phyloP scores from a whole-genome alignment of 2,888 invertebrate genomes.

The Dascillus cervinus region DNA sequence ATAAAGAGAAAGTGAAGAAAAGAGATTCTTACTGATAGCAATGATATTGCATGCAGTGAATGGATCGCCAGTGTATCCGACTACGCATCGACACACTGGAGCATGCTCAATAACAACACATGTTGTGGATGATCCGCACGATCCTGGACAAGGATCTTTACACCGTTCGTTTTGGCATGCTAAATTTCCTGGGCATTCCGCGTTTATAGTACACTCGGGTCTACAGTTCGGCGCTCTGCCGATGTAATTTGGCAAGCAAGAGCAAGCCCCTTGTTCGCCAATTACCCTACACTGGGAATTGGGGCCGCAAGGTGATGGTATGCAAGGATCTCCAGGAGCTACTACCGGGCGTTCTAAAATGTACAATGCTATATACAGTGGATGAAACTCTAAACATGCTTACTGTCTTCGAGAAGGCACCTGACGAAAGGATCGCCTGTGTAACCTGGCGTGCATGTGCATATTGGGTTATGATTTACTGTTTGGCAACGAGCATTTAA shows the following conservation, averaged over 20 bases:
- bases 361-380: slow-evolving; percentile 22
- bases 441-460: slow-evolving; percentile 70
- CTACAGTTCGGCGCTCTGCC: slow-evolving; percentile 57
- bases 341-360: slow-evolving; percentile 39
- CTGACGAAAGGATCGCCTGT: slow-evolving; percentile 74
- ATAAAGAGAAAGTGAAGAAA: slow-evolving; percentile 3
- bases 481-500: slow-evolving; percentile 75
- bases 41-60: slow-evolving; percentile 50
- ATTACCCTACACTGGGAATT: slow-evolving; percentile 55
- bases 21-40: slow-evolving; percentile 49
- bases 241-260: slow-evolving; percentile 52
- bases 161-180: slow-evolving; percentile 76
- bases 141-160: slow-evolving; percentile 69
- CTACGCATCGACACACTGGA: slow-evolving; percentile 66
- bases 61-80: slow-evolving; percentile 63
- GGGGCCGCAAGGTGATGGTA: slow-evolving; percentile 57
- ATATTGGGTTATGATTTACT: slow-evolving; percentile 80
- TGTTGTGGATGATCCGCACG: slow-evolving; percentile 65
- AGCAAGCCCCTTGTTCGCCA: slow-evolving; percentile 50
- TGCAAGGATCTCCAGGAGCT: slow-evolving; percentile 48
- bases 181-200: slow-evolving; percentile 65
- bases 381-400: slow-evolving; percentile 29
- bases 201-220: slow-evolving; percentile 61
- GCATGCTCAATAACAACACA: slow-evolving; percentile 72
- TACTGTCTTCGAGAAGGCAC: slow-evolving; percentile 60